phyloP scores from a whole-genome alignment of 2,797 vertebrate species.

The Corythornis leucogaster region DNA sequence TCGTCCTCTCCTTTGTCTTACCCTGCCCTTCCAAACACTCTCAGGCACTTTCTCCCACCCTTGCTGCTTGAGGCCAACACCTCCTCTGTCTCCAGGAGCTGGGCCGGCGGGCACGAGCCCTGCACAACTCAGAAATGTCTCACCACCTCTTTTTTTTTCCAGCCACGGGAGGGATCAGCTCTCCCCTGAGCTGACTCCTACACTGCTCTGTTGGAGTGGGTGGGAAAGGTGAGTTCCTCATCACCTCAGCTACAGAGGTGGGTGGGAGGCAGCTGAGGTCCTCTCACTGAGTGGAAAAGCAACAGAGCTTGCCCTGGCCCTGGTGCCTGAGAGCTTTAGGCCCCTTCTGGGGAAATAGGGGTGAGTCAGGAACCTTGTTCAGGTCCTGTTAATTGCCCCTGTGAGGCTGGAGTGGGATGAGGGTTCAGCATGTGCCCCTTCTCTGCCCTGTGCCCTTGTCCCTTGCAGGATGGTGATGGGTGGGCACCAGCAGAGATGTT shows the following conservation, averaged over 20 bases:
- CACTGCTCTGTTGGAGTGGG: rapidly evolving
- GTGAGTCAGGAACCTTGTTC: neutral
- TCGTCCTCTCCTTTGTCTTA: neutral
- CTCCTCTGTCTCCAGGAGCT: neutral
- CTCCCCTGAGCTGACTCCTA: rapidly evolving
- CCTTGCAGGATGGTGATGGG: neutral
- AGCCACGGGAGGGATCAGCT: rapidly evolving
- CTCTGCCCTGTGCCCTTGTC: neutral
- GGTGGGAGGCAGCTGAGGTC: neutral
- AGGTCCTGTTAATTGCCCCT: neutral
- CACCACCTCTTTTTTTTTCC: neutral
- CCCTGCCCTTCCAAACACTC: neutral
- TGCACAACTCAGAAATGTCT: neutral
- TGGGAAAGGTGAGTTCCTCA: neutral
- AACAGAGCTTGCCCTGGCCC: neutral
- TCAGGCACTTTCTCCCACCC: neutral
- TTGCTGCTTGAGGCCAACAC: neutral
- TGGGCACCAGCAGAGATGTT: neutral
- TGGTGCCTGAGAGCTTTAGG: rapidly evolving
- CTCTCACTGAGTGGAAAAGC: neutral
- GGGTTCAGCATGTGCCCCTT: neutral
- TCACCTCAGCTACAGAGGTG: neutral
- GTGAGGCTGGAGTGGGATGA: rapidly evolving
- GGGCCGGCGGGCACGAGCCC: rapidly evolving
- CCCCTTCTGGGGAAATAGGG: neutral